Conservation (phyloP, 2,797 vertebrate genomes). For the Thripadectes ignobilis region DNA sequence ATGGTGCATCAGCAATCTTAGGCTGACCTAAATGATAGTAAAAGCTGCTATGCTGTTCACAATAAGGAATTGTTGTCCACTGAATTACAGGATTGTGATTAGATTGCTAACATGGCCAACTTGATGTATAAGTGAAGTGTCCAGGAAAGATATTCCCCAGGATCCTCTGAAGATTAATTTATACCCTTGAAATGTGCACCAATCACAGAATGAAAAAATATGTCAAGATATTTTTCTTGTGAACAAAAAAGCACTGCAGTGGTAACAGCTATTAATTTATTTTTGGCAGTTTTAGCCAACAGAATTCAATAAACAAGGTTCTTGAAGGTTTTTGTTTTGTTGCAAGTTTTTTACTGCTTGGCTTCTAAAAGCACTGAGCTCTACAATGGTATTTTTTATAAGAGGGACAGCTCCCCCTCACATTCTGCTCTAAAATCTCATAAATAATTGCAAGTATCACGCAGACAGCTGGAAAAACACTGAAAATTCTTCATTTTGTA, state of each 20-base stretch:
- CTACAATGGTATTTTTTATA: not conserved
- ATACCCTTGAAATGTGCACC: slow-evolving; percentile 75
- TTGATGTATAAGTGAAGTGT: slow-evolving; percentile 78
- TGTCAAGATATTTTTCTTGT: slow-evolving; percentile 78
- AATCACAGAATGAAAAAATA: slow-evolving; percentile 79
- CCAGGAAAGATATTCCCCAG: slow-evolving; percentile 72
- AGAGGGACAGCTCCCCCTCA: not conserved
- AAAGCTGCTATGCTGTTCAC: slow-evolving; percentile 73
- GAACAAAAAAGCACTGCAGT: slow-evolving; percentile 61
- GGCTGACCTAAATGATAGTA: slow-evolving; percentile 80
- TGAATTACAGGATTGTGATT: slow-evolving; percentile 83
- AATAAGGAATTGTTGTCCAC: slow-evolving; percentile 81
- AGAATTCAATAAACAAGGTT: slow-evolving; percentile 69
- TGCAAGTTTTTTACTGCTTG: slow-evolving; percentile 10
- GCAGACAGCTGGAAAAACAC: not conserved
- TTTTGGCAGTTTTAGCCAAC: slow-evolving; percentile 70
- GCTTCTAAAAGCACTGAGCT: slow-evolving; percentile 1
- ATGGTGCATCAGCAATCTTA: slow-evolving; percentile 87
- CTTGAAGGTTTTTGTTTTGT: slow-evolving; percentile 51
- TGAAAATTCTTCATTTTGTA: not conserved
- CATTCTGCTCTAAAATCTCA: not conserved
- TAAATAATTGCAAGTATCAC: not conserved
- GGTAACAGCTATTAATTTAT: slow-evolving; percentile 72
- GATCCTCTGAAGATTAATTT: slow-evolving; percentile 79
- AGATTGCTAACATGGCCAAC: slow-evolving; percentile 79